Percentiles rank a stretch among this genome's conserved stretches.
Conservation (phyloP, 2,113 vertebrate genomes). For the Trematomus loennbergii region DNA sequence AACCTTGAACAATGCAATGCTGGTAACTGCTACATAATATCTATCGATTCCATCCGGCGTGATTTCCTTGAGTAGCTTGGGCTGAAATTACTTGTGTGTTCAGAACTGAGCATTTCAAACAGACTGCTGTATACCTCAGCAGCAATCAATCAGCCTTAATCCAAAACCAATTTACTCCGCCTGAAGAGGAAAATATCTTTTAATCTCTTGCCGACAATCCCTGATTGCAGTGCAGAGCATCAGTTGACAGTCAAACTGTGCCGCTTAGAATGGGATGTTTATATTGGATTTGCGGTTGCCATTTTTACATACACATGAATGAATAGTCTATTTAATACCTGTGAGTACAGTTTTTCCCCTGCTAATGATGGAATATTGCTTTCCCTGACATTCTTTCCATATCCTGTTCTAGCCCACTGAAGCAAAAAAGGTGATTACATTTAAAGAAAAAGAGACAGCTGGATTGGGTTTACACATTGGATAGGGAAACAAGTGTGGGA, state of each 20-base stretch:
- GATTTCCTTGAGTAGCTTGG: conserved; percentile 78
- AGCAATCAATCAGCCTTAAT: conserved; percentile 85
- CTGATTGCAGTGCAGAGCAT: conserved; percentile 77
- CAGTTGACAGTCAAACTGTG: conserved; percentile 79
- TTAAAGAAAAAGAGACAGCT: background rate
- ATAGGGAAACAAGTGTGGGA: background rate
- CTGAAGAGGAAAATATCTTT: conserved; percentile 86
- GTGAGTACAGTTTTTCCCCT: conserved; percentile 29
- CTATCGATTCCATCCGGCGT: conserved; percentile 75
- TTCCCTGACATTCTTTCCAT: conserved; percentile 25
- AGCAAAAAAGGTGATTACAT: conserved; percentile 36
- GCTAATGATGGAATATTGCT: conserved; percentile 48
- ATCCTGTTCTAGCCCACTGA: conserved; percentile 13
- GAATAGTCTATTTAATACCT: conserved; percentile 53
- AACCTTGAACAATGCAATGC: conserved; percentile 74
- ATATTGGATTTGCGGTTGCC: conserved; percentile 62
- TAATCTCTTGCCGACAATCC: conserved; percentile 84
- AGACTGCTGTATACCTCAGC: conserved; percentile 79
- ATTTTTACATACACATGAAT: conserved; percentile 61
- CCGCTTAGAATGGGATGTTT: conserved; percentile 65
- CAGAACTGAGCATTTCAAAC: conserved; percentile 79
- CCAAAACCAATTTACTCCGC: conserved; percentile 86
- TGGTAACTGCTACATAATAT: conserved; percentile 78
- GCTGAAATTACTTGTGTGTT: conserved; percentile 78
- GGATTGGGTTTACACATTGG: conserved; percentile 7